These are phyloP conservation scores for Lophius americanus DNA, from an alignment of 2,797 vertebrate genomes.

Conservation along the genomic window DNA sequence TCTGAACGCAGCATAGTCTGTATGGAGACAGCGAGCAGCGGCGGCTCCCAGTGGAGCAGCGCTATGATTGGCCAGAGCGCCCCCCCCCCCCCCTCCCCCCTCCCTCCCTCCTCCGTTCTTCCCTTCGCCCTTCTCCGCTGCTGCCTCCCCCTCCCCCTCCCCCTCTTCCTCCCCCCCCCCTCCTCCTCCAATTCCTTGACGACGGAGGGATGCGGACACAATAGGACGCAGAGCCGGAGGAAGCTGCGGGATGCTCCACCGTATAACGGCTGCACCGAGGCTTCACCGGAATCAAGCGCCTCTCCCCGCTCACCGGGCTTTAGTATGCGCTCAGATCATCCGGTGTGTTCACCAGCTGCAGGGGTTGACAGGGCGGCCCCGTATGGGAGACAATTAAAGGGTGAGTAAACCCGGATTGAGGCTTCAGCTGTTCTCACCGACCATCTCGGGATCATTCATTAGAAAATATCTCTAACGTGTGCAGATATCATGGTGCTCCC, in stretches of 20 bases:
- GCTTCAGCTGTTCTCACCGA: conserved; percentile 22
- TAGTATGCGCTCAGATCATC: conserved; percentile 44
- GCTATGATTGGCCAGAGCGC: conserved; percentile 69
- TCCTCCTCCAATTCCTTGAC: conserved; percentile 61
- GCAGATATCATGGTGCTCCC: not conserved
- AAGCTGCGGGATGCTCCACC: conserved; percentile 60
- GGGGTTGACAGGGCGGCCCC: conserved; percentile 47
- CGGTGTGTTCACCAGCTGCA: conserved; percentile 31
- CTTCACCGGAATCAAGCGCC: conserved; percentile 10
- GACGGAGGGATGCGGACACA: conserved; percentile 79
- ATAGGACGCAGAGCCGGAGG: conserved; percentile 68
- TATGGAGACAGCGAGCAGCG: conserved; percentile 76
- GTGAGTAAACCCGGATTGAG: conserved; percentile 67
- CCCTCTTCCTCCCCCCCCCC: not conserved
- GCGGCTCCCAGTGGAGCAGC: conserved; percentile 51
- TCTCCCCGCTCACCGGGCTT: conserved; percentile 30
- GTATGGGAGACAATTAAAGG: conserved; percentile 64
- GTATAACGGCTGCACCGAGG: conserved; percentile 41
- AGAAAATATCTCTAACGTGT: too few species aligned
- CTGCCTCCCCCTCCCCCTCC: conserved; percentile 18
- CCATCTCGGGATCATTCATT: not conserved
- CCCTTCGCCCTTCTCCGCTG: conserved; percentile 13
- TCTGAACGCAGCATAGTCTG: conserved; percentile 71
- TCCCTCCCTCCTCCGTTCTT: conserved; percentile 4
- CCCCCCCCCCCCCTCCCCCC: not conserved